Percentiles rank a stretch among this genome's conserved stretches.
Evolutionary conservation across 1,140 invertebrate species (phyloP).

Genomic region (Bombus superbus): DNA sequence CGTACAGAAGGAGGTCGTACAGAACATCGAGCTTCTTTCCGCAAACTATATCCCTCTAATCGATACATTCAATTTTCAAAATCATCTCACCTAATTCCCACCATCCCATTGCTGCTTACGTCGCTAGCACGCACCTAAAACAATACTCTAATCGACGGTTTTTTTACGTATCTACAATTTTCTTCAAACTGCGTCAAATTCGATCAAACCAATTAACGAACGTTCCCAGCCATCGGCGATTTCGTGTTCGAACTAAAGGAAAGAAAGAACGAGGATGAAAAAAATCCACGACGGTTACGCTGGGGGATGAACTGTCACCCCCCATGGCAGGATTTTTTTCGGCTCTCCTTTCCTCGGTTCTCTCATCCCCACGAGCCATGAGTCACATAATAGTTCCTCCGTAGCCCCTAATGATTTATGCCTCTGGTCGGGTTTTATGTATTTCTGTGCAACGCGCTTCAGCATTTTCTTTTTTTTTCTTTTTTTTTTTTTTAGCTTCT

Average conservation of each 20-base stretch:
- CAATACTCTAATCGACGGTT: background rate
- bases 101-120: no score
- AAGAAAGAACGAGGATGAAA: background rate
- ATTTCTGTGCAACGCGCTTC: constrained; percentile 78
- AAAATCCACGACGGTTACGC: constrained; percentile 7
- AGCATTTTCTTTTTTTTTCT: constrained; percentile 68
- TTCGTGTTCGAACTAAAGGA: background rate
- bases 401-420: constrained; percentile 80
- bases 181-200: background rate
- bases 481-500: constrained; percentile 75
- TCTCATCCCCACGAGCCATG: constrained; percentile 68
- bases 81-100: no score
- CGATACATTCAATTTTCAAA: no score
- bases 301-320: constrained; percentile 28
- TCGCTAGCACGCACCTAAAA: no score
- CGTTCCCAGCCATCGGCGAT: background rate
- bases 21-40: no score
- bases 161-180: background rate
- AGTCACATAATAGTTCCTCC: constrained; percentile 79
- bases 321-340: constrained; percentile 61
- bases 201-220: constrained; percentile 9
- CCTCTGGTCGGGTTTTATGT: constrained; percentile 78
- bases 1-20: background rate
- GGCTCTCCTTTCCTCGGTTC: constrained; percentile 16
- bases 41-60: no score